Evolutionary conservation across 2,797 vertebrate genomes (phyloP), one percentile per base, ranked within the genome.

Genomic region (Tokudaia muenninki): DNA sequence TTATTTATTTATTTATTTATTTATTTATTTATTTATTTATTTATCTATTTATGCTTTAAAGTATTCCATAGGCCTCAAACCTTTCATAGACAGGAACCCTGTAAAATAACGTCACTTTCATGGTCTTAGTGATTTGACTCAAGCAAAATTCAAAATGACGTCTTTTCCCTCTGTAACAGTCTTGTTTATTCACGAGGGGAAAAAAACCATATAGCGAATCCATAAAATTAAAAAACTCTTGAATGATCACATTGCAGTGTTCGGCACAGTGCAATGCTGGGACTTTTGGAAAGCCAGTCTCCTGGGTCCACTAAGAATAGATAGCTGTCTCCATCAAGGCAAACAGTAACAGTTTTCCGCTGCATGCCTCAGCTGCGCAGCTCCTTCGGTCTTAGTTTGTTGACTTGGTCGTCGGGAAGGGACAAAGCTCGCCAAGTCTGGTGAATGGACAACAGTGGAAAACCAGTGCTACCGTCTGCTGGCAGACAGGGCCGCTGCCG

Each of bases 381-480:
- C 75, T 91, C 55, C 84, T 95, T 59, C 16, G 24, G 87, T 92
- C 90, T 93, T 77, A 12, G 93, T 87, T 96, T 97, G 89, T 98
- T 97, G 96, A 97, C 95, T 97, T 97, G 96, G 97, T 96, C 97
- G 94, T 92, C 86, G 90, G 63, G 88, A 94, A 94, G 90, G 84
- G 91, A 63, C 67, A 93, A 83, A 92, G 63, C 96, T 50, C 81
- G 92, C 97, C 96, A 95, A 98, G 91, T 95, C 77, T 92, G 41
- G 22, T 93, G 94, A 95, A 94, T 87, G 96, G 55, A 81, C 92
- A 3, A 94, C 95, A 96, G 90, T 96, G 97, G 97, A 97, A 98
- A 98, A 97, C 84, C 94, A 83, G 81, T 2, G 95, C 93, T 96
- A 91, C 94, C 87, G 97, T 97, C 96, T 97, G 94, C 96, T 97